These are phyloP conservation scores for Drosophila bocki DNA, from an alignment of 1,140 invertebrate genomes.

Conservation along the genomic window DNA sequence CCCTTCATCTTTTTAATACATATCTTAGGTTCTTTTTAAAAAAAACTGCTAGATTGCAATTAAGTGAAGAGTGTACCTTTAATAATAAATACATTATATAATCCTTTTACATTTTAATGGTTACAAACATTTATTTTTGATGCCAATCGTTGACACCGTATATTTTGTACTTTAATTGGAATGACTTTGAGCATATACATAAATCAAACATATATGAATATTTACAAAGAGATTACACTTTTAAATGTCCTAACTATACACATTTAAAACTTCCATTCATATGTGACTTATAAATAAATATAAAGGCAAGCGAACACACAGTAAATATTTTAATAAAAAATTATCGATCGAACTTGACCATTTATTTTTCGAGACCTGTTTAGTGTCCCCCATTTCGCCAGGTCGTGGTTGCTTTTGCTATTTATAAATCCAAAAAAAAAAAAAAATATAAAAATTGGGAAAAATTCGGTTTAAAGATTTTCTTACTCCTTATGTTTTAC, in stretches of 20 bases:
- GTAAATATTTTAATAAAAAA: slow-evolving; percentile 26
- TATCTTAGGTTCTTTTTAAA: neutral
- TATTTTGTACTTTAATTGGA: neutral
- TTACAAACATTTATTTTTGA: neutral
- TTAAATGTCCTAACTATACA: slow-evolving; percentile 7
- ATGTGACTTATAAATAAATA: slow-evolving; percentile 21
- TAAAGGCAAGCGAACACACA: slow-evolving; percentile 57
- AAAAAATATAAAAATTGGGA: slow-evolving; percentile 36
- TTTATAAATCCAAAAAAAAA: slow-evolving; percentile 34
- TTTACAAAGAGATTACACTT: slow-evolving; percentile 31
- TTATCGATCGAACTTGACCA: slow-evolving; percentile 36
- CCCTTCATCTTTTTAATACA: neutral
- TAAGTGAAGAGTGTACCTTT: neutral
- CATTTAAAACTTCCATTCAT: slow-evolving; percentile 15
- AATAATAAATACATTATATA: neutral
- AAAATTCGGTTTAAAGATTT: slow-evolving; percentile 8
- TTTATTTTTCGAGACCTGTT: slow-evolving; percentile 85
- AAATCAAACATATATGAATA: slow-evolving; percentile 27
- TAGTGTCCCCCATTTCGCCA: slow-evolving; percentile 86
- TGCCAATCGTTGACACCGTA: neutral
- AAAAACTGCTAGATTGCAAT: neutral
- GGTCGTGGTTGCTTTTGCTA: slow-evolving; percentile 86
- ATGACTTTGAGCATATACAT: slow-evolving; percentile 2
- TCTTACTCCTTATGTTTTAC: neutral
- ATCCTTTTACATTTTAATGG: neutral